Evolutionary conservation across 2,113 vertebrate species (phyloP), one percentile per base, ranked within the genome.

Genomic region (Camelus bactrianus): DNA sequence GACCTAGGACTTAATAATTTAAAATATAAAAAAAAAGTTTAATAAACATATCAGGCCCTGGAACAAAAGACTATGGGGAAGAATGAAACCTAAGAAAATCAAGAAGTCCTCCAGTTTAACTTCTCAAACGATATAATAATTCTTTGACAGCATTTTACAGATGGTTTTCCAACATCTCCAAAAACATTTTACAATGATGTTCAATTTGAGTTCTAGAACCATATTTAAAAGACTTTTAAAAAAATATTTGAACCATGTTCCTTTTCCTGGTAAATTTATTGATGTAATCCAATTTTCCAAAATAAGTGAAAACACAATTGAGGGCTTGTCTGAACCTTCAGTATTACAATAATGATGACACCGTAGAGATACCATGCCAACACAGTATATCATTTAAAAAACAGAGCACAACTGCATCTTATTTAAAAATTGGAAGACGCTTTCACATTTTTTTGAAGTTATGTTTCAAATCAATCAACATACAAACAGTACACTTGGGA

Each of bases 341-440:
- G 48, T 94, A 93, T 91, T 94, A 95, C 62, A 92, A 77, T 91
- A 70, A 95, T 60, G 95, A 97, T 98, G 96, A 97, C 93, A 97
- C 93, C 48, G 81, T 52, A 32, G 24, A 76, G 83, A 62, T n/a
- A 83, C 16, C 64, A 32, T 77, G 92, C 96, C 96, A 97, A 54
- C 75, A 84, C 87, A 97, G 83, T 96, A 73, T 90, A 95, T 97
- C 94, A 96, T 86, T 85, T 90, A 96, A 96, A 80, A 92, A 93
- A 87, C 52, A 72, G 50, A 95, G 64, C 54, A 95, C 93, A 95
- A 97, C 96, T 97, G 95, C 64, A 92, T 95, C 93, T 87, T 70
- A 90, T 95, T 97, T 95, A 96, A 95, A 97, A 95, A 90, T 73
- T 97, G 97, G 94, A 97, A 95, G 94, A 96, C 96, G 38, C 38